These are phyloP conservation scores for Celastrina argiolus DNA, from an alignment of 2,888 invertebrate genomes.

Conservation along the genomic window DNA sequence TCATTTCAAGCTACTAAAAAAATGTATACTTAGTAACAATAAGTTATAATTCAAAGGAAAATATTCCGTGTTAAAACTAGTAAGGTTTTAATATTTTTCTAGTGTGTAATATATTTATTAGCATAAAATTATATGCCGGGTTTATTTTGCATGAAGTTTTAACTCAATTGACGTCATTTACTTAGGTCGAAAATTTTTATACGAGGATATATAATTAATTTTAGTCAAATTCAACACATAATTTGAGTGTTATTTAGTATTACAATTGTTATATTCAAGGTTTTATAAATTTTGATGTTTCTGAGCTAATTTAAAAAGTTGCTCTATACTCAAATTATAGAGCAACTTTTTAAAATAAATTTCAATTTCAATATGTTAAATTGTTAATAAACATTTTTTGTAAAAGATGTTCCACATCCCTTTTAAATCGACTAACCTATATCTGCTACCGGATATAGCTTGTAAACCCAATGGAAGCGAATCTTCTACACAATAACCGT, in stretches of 20 bases:
- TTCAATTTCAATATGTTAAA: too few species aligned
- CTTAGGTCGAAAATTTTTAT: neutral
- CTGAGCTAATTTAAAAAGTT: neutral
- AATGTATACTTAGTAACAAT: neutral
- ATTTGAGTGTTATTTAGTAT: neutral
- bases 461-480: constrained; percentile 41
- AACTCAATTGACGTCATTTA: neutral
- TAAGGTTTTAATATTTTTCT: neutral
- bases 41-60: neutral
- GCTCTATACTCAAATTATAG: too few species aligned
- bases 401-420: too few species aligned
- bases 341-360: too few species aligned
- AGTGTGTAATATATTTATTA: neutral
- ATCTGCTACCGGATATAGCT: constrained; percentile 37
- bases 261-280: neutral
- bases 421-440: neutral
- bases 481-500: constrained; percentile 37
- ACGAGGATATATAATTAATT: neutral
- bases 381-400: too few species aligned
- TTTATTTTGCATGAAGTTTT: constrained; percentile 10
- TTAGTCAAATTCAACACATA: neutral
- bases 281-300: neutral
- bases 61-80: neutral
- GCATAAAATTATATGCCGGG: neutral
- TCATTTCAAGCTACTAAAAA: neutral